Conservation (phyloP, 2,113 vertebrate genomes). For the Thomomys bottae region DNA sequence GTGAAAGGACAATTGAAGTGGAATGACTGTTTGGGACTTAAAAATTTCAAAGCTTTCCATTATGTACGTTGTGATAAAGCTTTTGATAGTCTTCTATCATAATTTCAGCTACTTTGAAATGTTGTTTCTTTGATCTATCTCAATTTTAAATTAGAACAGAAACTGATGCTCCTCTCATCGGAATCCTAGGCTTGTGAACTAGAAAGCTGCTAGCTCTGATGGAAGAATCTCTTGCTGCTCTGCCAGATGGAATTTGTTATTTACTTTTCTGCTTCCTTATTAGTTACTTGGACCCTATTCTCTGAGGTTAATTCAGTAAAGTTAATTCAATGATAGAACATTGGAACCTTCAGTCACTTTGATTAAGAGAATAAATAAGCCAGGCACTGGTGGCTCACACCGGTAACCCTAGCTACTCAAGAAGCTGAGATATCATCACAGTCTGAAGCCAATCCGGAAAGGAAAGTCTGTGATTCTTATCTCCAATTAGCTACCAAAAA, state of each 20-base stretch:
- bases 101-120: conserved; percentile 40
- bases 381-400: no score
- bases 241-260: not conserved
- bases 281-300: not conserved
- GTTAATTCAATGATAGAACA: conserved; percentile 29
- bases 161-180: not conserved
- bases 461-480: no score
- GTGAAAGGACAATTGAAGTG: not conserved
- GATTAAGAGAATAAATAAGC: not conserved
- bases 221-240: not conserved
- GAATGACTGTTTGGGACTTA: not conserved
- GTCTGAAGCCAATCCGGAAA: no score
- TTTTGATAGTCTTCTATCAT: not conserved
- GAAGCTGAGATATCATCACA: no score
- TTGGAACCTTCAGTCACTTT: conserved; percentile 52
- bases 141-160: conserved; percentile 13
- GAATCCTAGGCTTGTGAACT: conserved; percentile 12
- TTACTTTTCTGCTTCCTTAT: conserved; percentile 41
- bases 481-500: no score
- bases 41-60: conserved; percentile 56
- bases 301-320: not conserved
- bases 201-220: not conserved
- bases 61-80: conserved; percentile 10
- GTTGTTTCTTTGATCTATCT: conserved; percentile 37
- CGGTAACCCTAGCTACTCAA: no score